Conservation (phyloP, 2,888 invertebrate species). For the Trissoscelio sp. region DNA sequence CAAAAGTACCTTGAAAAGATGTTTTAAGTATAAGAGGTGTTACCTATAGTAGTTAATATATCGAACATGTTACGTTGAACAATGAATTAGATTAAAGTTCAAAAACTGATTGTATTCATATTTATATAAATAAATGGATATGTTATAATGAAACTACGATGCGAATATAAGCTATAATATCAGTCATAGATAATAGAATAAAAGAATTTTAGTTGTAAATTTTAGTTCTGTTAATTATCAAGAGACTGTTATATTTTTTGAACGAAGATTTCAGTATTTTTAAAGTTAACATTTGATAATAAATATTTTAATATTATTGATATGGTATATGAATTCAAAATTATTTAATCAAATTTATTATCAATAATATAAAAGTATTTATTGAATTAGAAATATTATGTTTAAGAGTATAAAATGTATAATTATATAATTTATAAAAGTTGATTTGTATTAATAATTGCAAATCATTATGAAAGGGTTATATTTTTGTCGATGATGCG, state of each 20-base stretch:
- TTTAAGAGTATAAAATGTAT: too few relatives aligned
- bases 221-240: background rate
- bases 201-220: background rate
- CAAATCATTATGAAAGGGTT: too few relatives aligned
- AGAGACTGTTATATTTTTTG: background rate
- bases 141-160: conserved; percentile 10
- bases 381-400: too few relatives aligned
- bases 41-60: conserved; percentile 14
- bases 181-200: background rate
- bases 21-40: conserved; percentile 38
- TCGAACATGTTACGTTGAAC: conserved; percentile 24
- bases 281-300: too few relatives aligned
- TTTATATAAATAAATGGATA: conserved; percentile 27
- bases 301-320: too few relatives aligned
- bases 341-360: too few relatives aligned
- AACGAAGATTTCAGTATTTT: conserved; percentile 2
- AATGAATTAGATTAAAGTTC: conserved; percentile 27
- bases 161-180: too few relatives aligned
- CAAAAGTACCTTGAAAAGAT: conserved; percentile 27
- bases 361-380: too few relatives aligned
- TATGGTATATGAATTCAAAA: too few relatives aligned
- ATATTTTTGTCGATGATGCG: too few relatives aligned
- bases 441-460: too few relatives aligned
- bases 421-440: too few relatives aligned
- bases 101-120: conserved; percentile 17